phyloP scores from a whole-genome alignment of 2,888 invertebrate species.

The Dolichomitus sp. region DNA sequence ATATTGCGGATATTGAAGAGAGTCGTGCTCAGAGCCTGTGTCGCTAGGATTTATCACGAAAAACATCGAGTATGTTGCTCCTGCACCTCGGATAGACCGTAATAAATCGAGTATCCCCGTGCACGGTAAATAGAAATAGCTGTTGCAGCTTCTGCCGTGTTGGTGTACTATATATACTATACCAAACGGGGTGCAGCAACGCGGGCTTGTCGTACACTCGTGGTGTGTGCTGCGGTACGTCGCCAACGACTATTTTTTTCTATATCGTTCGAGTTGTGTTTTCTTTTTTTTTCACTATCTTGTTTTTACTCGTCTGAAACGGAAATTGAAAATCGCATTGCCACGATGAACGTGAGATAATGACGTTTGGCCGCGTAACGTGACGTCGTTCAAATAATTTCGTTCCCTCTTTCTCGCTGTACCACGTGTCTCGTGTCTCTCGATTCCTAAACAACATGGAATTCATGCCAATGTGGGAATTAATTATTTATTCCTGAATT shows the following conservation, averaged over 20 bases:
- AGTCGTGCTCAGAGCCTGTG: slow-evolving; percentile 51
- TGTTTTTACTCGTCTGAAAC: slow-evolving; percentile 63
- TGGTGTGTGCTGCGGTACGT: slow-evolving; percentile 44
- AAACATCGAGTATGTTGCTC: slow-evolving; percentile 63
- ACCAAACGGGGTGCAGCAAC: slow-evolving; percentile 18
- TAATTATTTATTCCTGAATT: background rate
- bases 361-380: slow-evolving; percentile 58
- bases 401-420: slow-evolving; percentile 28
- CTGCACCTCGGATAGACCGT: slow-evolving; percentile 55
- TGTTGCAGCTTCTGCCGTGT: slow-evolving; percentile 46
- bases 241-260: slow-evolving; percentile 39
- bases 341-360: slow-evolving; percentile 60
- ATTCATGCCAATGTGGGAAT: slow-evolving; percentile 12
- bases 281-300: slow-evolving; percentile 43
- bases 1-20: slow-evolving; percentile 63
- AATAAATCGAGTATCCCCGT: slow-evolving; percentile 67
- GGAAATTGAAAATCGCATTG: slow-evolving; percentile 66
- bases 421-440: background rate
- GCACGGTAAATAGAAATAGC: slow-evolving; percentile 66
- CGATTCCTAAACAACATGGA: background rate
- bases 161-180: slow-evolving; percentile 32
- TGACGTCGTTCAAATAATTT: slow-evolving; percentile 60
- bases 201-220: slow-evolving; percentile 36
- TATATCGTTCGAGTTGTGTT: slow-evolving; percentile 15
- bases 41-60: slow-evolving; percentile 63